These are phyloP conservation scores for Anorthoa munda DNA, from an alignment of 2,888 invertebrate genomes.

Conservation along the genomic window DNA sequence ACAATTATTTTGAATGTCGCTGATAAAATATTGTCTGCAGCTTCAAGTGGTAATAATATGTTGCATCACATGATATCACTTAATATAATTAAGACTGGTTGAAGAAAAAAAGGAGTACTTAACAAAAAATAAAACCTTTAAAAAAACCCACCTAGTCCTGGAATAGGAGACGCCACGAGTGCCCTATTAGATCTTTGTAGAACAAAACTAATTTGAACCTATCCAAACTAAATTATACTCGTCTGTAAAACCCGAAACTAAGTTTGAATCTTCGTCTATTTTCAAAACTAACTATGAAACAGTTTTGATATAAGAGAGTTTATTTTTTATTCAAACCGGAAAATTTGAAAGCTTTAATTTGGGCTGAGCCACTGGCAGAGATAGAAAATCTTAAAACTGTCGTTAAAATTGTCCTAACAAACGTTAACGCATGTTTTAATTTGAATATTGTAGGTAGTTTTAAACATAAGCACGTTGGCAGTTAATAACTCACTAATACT, in stretches of 20 bases:
- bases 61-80: no score
- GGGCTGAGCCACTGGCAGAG: no score
- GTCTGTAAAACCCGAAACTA: neutral
- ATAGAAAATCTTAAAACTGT: neutral
- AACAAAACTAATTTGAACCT: neutral
- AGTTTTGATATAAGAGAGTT: neutral
- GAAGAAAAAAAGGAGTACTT: no score
- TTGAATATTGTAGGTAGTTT: neutral
- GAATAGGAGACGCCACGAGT: no score
- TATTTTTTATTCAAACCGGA: neutral
- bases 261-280: neutral
- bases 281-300: neutral
- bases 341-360: slow-evolving; percentile 2
- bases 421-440: neutral
- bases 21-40: no score
- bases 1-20: no score
- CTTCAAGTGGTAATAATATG: no score
- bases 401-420: neutral
- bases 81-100: no score
- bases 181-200: no score
- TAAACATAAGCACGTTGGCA: neutral
- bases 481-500: slow-evolving; percentile 42
- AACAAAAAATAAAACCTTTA: no score
- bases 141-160: no score
- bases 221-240: neutral